Evolutionary conservation across 1,140 invertebrate genomes (phyloP).

Genomic region (Phymorhynchus buccinoides): DNA sequence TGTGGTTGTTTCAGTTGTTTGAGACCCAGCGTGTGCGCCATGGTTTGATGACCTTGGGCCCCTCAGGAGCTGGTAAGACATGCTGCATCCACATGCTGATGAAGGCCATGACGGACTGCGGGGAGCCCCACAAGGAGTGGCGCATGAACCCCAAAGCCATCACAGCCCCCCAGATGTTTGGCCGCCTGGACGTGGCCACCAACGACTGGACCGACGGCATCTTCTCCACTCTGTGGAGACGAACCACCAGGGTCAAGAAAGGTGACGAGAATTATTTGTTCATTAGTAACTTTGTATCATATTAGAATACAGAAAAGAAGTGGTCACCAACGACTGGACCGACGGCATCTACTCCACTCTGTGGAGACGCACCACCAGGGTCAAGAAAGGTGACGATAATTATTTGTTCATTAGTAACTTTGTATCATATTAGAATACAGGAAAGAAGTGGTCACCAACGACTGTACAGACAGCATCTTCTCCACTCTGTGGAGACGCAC

Average conservation of each 20-base stretch:
- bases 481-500: constrained; percentile 96
- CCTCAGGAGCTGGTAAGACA: constrained; percentile 79
- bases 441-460: constrained; percentile 97
- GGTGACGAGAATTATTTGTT: too few relatives aligned
- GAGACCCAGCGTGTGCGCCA: constrained; percentile 47
- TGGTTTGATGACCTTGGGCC: constrained; percentile 36
- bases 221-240: constrained; percentile 95
- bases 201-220: constrained; percentile 99
- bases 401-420: too few relatives aligned
- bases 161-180: constrained; percentile 97
- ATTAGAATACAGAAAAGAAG: too few relatives aligned
- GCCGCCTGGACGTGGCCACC: constrained; percentile 93
- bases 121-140: constrained; percentile 82
- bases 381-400: constrained; percentile 86
- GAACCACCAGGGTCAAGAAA: constrained; percentile 90
- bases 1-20: constrained; percentile 33
- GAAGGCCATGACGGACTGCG: constrained; percentile 77
- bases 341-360: constrained; percentile 97
- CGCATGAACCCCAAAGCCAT: constrained; percentile 99
- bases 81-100: constrained; percentile 93
- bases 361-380: constrained; percentile 93
- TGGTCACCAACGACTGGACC: constrained; percentile 98
- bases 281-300: too few relatives aligned
- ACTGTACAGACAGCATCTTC: constrained; percentile 98
- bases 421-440: too few relatives aligned